Evolutionary conservation across 23 tunicate species (phyloP).

Genomic region (Clavelina lepadiformis): DNA sequence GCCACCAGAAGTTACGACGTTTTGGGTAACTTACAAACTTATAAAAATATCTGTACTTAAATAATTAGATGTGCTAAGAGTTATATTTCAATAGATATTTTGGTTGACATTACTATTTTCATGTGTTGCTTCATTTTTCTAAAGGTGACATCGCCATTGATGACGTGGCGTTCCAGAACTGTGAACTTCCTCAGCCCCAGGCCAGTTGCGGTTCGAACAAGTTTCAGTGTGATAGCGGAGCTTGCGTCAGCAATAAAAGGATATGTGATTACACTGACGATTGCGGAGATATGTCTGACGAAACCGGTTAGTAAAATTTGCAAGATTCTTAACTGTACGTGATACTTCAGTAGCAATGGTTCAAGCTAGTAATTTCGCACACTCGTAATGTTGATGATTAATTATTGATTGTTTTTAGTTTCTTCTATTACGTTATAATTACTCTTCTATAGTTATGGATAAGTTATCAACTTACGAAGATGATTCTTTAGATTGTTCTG

Average conservation of each 20-base stretch:
- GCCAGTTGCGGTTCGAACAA: conserved; percentile 27
- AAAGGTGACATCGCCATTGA: conserved; percentile 93
- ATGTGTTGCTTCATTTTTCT: too few relatives aligned
- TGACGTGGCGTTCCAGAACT: conserved; percentile 71
- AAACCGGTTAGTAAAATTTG: too few relatives aligned
- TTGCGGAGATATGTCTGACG: conserved; percentile 90
- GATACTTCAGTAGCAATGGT: too few relatives aligned
- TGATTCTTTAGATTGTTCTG: conserved; percentile 43
- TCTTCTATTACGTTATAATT: background rate
- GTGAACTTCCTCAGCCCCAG: conserved; percentile 58
- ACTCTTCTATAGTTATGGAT: background rate
- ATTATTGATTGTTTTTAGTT: background rate
- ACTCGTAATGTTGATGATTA: background rate
- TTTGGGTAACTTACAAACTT: conserved; percentile 46
- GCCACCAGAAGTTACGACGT: conserved; percentile 85
- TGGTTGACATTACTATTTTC: background rate
- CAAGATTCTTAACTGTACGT: too few relatives aligned
- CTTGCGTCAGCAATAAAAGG: conserved; percentile 55
- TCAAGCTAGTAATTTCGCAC: too few relatives aligned
- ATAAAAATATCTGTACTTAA: background rate
- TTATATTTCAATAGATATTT: background rate
- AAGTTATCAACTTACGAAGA: background rate
- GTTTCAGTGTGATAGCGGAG: conserved; percentile 57
- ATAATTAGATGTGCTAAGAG: background rate
- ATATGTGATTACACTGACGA: conserved; percentile 87